Conservation (phyloP, 2,888 invertebrate genomes). For the Pheosia gnoma region DNA sequence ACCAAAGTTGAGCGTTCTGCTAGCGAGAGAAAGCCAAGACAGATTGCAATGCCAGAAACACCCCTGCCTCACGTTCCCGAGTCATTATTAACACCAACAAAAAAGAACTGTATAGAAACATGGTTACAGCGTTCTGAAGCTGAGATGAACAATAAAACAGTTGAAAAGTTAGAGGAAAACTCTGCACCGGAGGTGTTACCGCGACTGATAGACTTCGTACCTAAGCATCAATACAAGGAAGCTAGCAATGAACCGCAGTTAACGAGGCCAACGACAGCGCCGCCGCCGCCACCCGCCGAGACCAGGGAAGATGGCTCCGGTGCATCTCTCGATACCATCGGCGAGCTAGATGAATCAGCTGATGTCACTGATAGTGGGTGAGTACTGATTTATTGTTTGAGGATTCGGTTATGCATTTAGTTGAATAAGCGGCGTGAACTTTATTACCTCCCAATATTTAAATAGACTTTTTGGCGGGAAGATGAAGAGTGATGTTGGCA, state of each 20-base stretch:
- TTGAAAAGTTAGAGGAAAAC: constrained; percentile 71
- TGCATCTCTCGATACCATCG: constrained; percentile 87
- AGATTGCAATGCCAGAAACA: constrained; percentile 61
- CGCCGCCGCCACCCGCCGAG: constrained; percentile 71
- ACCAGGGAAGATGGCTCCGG: constrained; percentile 83
- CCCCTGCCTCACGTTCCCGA: constrained; percentile 61
- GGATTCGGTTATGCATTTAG: neutral
- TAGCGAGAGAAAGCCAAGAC: constrained; percentile 70
- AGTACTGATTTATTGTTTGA: constrained; percentile 46
- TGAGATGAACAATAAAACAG: constrained; percentile 73
- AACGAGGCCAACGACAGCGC: constrained; percentile 68
- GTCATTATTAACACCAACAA: constrained; percentile 72
- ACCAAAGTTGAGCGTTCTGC: constrained; percentile 73
- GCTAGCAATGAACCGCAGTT: constrained; percentile 53
- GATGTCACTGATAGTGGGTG: constrained; percentile 73
- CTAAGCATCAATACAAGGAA: constrained; percentile 83
- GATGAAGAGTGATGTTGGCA: no score
- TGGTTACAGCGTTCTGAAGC: constrained; percentile 80
- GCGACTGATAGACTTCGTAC: constrained; percentile 88
- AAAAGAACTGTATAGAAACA: constrained; percentile 78
- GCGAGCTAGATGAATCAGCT: constrained; percentile 86
- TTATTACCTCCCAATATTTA: neutral
- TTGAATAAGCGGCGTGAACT: neutral
- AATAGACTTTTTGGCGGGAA: no score
- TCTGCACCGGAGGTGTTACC: constrained; percentile 82